Conservation (phyloP, 2,113 vertebrate species). For the Cathartes aura region DNA sequence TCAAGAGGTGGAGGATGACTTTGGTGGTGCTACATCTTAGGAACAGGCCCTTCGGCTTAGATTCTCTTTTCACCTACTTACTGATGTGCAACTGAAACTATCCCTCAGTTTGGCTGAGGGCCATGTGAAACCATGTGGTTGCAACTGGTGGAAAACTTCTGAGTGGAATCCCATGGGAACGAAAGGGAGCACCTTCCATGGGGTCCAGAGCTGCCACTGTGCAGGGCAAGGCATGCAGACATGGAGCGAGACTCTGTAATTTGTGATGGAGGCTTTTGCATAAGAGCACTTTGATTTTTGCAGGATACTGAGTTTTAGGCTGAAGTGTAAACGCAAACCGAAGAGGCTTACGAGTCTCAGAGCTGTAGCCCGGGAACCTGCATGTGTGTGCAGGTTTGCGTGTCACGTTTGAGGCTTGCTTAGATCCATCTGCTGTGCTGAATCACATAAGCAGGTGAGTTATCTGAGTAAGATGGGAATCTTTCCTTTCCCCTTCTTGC, state of each 20-base stretch:
- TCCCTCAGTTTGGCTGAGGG: not conserved
- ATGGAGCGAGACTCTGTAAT: not conserved
- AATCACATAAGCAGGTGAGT: not conserved
- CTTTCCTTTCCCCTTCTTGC: not conserved
- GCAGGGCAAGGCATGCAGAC: rapidly evolving
- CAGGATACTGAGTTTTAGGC: not conserved
- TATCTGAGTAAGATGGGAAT: not conserved
- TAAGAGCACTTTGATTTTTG: not conserved
- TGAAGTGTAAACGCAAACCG: not conserved
- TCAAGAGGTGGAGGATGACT: not conserved
- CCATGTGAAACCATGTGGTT: not conserved
- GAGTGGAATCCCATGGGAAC: not conserved
- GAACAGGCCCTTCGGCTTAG: not conserved
- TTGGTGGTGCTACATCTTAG: not conserved
- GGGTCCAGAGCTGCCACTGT: not conserved
- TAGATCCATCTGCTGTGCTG: not conserved
- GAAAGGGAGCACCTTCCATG: rapidly evolving
- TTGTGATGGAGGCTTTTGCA: not conserved
- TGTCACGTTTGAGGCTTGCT: not conserved
- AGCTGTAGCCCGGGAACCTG: not conserved
- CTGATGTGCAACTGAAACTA: not conserved
- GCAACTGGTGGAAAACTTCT: not conserved
- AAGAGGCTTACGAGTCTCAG: not conserved
- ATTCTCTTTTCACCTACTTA: not conserved
- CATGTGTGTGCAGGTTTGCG: not conserved